These are phyloP conservation scores for Arnoldichthys spilopterus DNA, from an alignment of 2,797 vertebrate species.

Conservation along the genomic window DNA sequence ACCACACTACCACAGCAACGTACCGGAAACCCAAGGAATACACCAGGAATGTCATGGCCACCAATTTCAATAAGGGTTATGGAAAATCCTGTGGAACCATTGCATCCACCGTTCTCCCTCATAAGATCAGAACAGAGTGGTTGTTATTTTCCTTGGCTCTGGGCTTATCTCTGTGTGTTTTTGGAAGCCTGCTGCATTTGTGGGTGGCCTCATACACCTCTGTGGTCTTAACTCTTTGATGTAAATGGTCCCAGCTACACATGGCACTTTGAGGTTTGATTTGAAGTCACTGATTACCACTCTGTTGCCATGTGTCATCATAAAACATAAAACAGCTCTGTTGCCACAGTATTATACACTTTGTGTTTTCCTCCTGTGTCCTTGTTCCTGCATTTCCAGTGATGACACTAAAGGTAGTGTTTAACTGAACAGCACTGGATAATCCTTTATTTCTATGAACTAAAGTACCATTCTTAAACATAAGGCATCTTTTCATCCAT, in stretches of 20 bases:
- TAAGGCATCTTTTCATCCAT: not conserved
- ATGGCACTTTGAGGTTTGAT: slow-evolving; percentile 62
- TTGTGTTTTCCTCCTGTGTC: not conserved
- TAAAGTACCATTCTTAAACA: not conserved
- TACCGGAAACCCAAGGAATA: not conserved
- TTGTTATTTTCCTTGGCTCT: slow-evolving; percentile 69
- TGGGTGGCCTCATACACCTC: slow-evolving; percentile 69
- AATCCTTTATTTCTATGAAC: not conserved
- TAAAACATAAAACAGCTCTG: slow-evolving; percentile 33
- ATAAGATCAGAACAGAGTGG: slow-evolving; percentile 6
- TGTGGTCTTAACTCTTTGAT: slow-evolving; percentile 57
- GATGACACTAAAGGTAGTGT: not conserved
- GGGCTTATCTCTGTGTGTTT: slow-evolving; percentile 71
- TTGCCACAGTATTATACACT: slow-evolving; percentile 1
- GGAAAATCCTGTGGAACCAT: not conserved
- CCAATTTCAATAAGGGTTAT: not conserved
- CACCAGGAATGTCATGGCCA: not conserved
- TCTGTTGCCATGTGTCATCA: slow-evolving; percentile 37
- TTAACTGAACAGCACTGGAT: not conserved
- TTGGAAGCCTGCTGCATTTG: slow-evolving; percentile 51
- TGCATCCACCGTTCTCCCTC: not conserved
- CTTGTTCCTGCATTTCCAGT: not conserved
- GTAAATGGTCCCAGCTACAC: slow-evolving; percentile 62
- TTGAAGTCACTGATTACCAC: slow-evolving; percentile 43
- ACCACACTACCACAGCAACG: not conserved